phyloP scores from a whole-genome alignment of 2,797 vertebrate genomes.

The Orientallactaga sibirica region DNA sequence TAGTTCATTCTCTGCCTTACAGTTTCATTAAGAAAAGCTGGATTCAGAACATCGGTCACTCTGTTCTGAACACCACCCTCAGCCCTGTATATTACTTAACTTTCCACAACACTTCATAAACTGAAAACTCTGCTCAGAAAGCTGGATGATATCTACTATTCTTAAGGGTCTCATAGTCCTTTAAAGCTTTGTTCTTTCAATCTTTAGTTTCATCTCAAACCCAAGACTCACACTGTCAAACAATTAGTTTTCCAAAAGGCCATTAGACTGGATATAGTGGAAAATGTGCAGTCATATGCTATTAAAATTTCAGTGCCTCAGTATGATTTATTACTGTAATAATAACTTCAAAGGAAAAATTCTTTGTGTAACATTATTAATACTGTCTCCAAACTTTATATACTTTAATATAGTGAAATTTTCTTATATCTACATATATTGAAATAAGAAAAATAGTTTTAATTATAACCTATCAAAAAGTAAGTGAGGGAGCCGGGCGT shows the following conservation, averaged over 20 bases:
- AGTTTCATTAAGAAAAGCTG: conserved; percentile 40
- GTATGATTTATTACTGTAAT: conserved; percentile 64
- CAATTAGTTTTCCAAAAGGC: neutral
- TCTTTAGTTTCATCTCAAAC: conserved; percentile 45
- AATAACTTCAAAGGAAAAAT: conserved; percentile 60
- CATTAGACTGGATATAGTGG: conserved; percentile 31
- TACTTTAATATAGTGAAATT: conserved; percentile 55
- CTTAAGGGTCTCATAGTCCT: neutral
- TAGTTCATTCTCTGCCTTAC: conserved; percentile 24
- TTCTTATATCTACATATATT: conserved; percentile 62
- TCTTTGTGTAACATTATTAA: conserved; percentile 61
- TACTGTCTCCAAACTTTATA: conserved; percentile 23
- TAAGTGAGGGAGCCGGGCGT: conserved; percentile 42
- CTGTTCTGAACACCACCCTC: neutral
- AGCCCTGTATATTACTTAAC: neutral
- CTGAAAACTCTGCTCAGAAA: neutral
- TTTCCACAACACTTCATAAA: neutral
- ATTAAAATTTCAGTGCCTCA: conserved; percentile 56
- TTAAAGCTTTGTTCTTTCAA: conserved; percentile 3
- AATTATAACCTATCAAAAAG: conserved; percentile 49
- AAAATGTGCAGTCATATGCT: conserved; percentile 47
- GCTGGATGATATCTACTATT: neutral
- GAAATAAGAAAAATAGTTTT: conserved; percentile 64
- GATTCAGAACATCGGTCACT: conserved; percentile 28
- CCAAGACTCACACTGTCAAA: neutral